Evolutionary conservation across 2,888 invertebrate genomes (phyloP), one percentile per base, ranked within the genome.

Genomic region (Mythimna pallens): DNA sequence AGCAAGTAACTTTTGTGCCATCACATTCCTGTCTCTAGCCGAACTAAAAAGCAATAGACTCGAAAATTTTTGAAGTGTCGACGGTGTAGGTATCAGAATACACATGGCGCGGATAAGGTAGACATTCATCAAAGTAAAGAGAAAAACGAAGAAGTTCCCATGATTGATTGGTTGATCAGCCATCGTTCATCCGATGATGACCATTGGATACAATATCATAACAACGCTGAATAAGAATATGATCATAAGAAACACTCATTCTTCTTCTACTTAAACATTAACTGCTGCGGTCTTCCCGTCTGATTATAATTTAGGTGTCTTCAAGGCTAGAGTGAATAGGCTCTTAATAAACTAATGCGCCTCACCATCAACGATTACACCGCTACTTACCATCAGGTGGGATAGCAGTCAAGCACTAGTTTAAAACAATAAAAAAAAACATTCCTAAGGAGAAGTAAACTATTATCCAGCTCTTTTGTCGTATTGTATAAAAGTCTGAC

Each of bases 401-500:
- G 25, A 25, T 25, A 1, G 25, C 25, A 25, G 25, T 25, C 25
- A 25, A 25, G 25, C 25, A 25, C 25, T 25, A 25, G 25, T 25
- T 25, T 25, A 25, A 1, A 25, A 25, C 25, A 25, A 25, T 25
- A 1, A 25, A 25, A 25, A 25, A 25, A 25, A 25, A 1, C 47
- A 47, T 47, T 47, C 3, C 7, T 57, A 8, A 34, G 12, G 14
- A 14, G 3, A 61, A 59, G 7, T 10, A 9, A 10, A 36, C 5
- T 34, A 34, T 17, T 34, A 34, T 10, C 20, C 58, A 34, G 10
- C 10, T n/a, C 14, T 1, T 40, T 22, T 20, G 36, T 61, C 22
- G 92, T 87, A 52, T 0, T 0, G 1, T 91, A n/a, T 93, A 93
- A 94, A 92, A 10, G 79, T n/a, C 76, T 22, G 30, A 30, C 34